A percentile compares a stretch with the other conserved stretches of the same genome.
Evolutionary conservation across 2,797 vertebrate species (phyloP).

Genomic region (Anguilla megastoma): DNA sequence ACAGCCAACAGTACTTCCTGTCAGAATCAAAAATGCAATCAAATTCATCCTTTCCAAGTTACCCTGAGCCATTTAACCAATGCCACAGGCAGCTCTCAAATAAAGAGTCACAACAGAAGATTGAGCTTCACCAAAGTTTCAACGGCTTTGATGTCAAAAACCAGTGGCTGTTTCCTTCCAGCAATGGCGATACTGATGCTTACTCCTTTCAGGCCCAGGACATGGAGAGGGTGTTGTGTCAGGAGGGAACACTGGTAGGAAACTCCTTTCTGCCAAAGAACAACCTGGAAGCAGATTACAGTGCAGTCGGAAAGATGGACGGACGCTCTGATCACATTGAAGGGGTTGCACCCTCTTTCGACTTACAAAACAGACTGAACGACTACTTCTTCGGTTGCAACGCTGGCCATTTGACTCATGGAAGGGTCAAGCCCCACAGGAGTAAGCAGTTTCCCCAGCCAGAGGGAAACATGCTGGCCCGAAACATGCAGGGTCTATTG

Average conservation of each 20-base stretch:
- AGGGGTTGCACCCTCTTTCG: conserved; percentile 46
- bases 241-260: conserved; percentile 67
- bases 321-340: conserved; percentile 54
- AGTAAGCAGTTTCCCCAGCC: conserved; percentile 67
- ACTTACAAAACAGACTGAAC: conserved; percentile 51
- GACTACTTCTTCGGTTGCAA: conserved; percentile 55
- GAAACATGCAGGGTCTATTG: conserved; percentile 70
- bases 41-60: conserved; percentile 59
- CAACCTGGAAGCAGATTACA: conserved; percentile 60
- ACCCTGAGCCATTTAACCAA: conserved; percentile 50
- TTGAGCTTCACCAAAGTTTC: conserved; percentile 67
- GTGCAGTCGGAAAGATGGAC: conserved; percentile 67
- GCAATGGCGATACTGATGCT: conserved; percentile 65
- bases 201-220: conserved; percentile 64
- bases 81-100: conserved; percentile 62
- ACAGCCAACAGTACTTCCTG: conserved; percentile 72
- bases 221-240: conserved; percentile 67
- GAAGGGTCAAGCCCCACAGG: conserved; percentile 66
- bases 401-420: conserved; percentile 65
- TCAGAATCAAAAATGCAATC: conserved; percentile 72
- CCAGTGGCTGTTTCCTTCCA: conserved; percentile 69
- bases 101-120: conserved; percentile 68
- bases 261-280: conserved; percentile 65
- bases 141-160: conserved; percentile 68
- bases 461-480: conserved; percentile 74